Base-by-base conservation (phyloP, 64 coral and sea anemone species). In the Montipora capricornis region DNA sequence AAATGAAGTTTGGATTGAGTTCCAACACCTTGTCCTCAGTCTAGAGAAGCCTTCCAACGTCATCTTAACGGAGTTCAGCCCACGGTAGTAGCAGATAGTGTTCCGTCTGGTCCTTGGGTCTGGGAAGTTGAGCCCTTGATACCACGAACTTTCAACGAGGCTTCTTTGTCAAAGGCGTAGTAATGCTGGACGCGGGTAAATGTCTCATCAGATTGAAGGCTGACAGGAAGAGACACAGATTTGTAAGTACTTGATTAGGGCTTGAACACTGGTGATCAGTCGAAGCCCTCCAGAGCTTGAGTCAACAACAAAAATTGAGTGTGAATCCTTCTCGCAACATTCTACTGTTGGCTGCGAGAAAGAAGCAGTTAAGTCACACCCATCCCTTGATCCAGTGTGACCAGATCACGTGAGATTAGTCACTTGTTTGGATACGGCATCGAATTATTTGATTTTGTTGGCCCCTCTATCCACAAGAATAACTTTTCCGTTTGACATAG, bases 51-150 rank as follows among this genome's bases (percentile, higher is more conserved):
- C 81, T 75, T 85, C 90, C 52, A 92, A 73, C 3, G 78, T 85
- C 50, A 92, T 92, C 80, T 83, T 92, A 17, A 92, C 71, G 24
- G 90, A 92, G 51, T 37, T 69, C 59, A 62, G 59, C 74, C 68
- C 20, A 92, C 51, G n/a, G 90, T 85, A 58, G 80, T 92, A 49
- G 69, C 15, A 75, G 80, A 92, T 47, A 92, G 12, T 45, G 81
- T 92, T 82, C 80, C 81, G 46, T 92, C 90, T 20, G 90, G 80
- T 62, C 48, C 90, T 82, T 91, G 76, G 16, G 89, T 91, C 60
- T 81, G 16, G 19, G 60, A n/a, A 68, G 89, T 74, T 67, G 90
- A 73, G 79, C 62, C 77, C 68, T 82, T 91, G 79, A 76, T 91
- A 8, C 14, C 8, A 1, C 75, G 79, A 71, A 83, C 90, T 80